Conservation (phyloP, 1,140 invertebrate species). For the Drosophila willistoni region DNA sequence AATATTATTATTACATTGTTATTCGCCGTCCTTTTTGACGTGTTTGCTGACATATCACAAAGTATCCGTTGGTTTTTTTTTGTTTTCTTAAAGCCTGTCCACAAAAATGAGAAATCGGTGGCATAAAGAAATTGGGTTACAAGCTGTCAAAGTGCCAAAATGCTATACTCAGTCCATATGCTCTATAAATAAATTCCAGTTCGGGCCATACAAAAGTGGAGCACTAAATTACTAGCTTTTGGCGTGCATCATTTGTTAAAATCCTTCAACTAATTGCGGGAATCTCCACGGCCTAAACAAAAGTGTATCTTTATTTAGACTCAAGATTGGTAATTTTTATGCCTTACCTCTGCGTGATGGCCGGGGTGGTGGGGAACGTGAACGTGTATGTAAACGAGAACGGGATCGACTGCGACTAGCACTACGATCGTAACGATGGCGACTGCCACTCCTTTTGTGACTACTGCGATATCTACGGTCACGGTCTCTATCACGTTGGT, state of each 20-base stretch:
- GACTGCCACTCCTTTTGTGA: constrained; percentile 29
- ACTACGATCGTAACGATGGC: constrained; percentile 44
- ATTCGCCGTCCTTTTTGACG: constrained; percentile 43
- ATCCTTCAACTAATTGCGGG: constrained; percentile 48
- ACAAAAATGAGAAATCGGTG: neutral
- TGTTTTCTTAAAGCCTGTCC: neutral
- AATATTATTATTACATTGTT: constrained; percentile 39
- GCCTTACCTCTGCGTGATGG: constrained; percentile 48
- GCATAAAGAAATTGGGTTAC: neutral
- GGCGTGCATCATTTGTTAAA: neutral
- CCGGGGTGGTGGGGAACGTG: constrained; percentile 22
- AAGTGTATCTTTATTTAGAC: no score
- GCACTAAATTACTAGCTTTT: constrained; percentile 20
- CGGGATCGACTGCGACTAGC: constrained; percentile 51
- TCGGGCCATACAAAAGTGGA: constrained; percentile 15
- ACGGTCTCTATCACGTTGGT: constrained; percentile 24
- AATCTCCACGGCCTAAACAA: constrained; percentile 24
- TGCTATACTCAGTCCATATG: constrained; percentile 14
- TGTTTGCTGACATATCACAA: constrained; percentile 65
- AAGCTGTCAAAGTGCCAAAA: constrained; percentile 5
- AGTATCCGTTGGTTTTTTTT: constrained; percentile 31
- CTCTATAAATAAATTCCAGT: constrained; percentile 10
- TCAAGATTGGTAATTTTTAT: neutral
- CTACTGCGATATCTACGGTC: constrained; percentile 27
- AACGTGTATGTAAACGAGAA: constrained; percentile 58